phyloP scores from a whole-genome alignment of 2,113 vertebrate species.

The Phrynosoma platyrhinos region DNA sequence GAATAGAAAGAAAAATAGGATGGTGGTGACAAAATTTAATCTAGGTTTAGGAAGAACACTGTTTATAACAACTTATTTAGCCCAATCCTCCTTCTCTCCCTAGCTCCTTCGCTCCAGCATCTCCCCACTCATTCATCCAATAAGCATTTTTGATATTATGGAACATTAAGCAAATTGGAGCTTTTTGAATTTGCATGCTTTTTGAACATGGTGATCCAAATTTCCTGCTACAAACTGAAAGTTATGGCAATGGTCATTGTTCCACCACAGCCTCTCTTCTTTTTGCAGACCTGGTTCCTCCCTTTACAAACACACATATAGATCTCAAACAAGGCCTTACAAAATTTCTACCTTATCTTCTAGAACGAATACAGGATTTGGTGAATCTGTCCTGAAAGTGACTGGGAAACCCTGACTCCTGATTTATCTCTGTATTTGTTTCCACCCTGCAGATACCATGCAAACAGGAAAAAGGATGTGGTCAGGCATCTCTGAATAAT shows the following conservation, averaged over 20 bases:
- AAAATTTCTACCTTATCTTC: not conserved
- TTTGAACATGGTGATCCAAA: not conserved
- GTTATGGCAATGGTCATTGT: no score
- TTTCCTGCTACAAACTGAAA: not conserved
- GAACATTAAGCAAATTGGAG: not conserved
- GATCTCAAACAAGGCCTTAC: not conserved
- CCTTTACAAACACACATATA: not conserved
- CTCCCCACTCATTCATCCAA: not conserved
- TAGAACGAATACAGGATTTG: not conserved
- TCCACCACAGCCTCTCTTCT: not conserved
- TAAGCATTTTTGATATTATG: not conserved
- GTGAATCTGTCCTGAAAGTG: no score
- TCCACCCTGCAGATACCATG: not conserved
- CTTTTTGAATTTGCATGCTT: not conserved
- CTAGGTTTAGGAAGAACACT: no score
- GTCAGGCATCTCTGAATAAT: not conserved
- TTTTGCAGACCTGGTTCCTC: not conserved
- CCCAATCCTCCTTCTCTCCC: no score
- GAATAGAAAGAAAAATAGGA: no score
- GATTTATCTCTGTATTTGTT: not conserved
- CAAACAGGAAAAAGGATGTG: conserved; percentile 9
- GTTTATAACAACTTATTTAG: no score
- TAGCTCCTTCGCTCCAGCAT: no score
- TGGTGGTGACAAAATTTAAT: no score
- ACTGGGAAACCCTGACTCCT: not conserved